Percentiles rank a stretch among this genome's conserved stretches.
Conservation (phyloP, 2,797 vertebrate species). For the Chloroceryle inda region DNA sequence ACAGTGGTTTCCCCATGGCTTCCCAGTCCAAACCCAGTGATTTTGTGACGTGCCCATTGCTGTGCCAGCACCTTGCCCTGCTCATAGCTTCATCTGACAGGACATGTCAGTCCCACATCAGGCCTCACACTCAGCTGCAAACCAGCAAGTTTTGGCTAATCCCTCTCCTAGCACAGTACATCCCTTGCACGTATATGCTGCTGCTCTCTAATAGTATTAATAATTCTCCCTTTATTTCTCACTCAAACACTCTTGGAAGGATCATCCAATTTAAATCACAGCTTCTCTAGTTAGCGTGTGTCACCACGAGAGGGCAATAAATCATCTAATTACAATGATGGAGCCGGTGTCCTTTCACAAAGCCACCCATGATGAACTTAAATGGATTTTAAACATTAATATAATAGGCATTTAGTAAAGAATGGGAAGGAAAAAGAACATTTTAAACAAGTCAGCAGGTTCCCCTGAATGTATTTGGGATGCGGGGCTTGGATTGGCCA, state of each 20-base stretch:
- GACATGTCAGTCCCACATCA: accelerated
- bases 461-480: slow-evolving; percentile 56
- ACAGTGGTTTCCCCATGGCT: accelerated
- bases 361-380: slow-evolving; percentile 69
- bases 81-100: not conserved
- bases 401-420: slow-evolving; percentile 70
- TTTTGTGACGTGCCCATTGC: accelerated
- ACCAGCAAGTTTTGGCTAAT: slow-evolving; percentile 56
- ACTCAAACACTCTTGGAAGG: slow-evolving; percentile 38
- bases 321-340: slow-evolving; percentile 73
- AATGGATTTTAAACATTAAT: slow-evolving; percentile 79
- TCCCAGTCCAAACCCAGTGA: not conserved
- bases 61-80: not conserved
- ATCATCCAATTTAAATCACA: slow-evolving; percentile 77
- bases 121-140: not conserved
- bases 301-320: slow-evolving; percentile 81
- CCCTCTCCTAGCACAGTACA: not conserved
- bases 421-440: slow-evolving; percentile 58
- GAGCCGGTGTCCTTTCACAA: slow-evolving; percentile 29
- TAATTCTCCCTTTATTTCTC: slow-evolving; percentile 71
- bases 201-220: slow-evolving; percentile 53
- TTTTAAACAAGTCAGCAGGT: slow-evolving; percentile 69
- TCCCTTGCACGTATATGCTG: not conserved
- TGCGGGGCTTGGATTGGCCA: slow-evolving; percentile 56
- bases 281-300: slow-evolving; percentile 47